These are phyloP conservation scores for Eupelmus urozonus DNA, from an alignment of 2,888 invertebrate species.

Conservation along the genomic window DNA sequence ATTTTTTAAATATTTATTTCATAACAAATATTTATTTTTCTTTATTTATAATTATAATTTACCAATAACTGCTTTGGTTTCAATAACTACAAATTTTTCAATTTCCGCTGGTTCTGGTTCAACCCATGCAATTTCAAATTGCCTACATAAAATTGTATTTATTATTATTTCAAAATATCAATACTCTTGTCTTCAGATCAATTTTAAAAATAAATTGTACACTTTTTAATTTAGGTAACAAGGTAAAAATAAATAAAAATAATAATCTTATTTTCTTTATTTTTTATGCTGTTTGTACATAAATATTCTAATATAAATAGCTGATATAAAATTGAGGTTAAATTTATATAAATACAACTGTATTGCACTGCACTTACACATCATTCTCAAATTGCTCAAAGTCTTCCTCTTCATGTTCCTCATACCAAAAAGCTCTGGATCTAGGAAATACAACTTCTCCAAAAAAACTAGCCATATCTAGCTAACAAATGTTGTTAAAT, in stretches of 20 bases:
- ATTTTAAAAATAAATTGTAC: too few relatives aligned
- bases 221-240: background rate
- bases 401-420: conserved; percentile 69
- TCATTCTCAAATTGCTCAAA: conserved; percentile 54
- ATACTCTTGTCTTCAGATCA: too few relatives aligned
- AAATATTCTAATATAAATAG: background rate
- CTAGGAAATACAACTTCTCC: conserved; percentile 72
- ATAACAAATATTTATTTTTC: background rate
- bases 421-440: conserved; percentile 75
- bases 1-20: conserved; percentile 1
- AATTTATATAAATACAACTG: background rate
- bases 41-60: conserved; percentile 44
- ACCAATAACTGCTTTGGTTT: conserved; percentile 70
- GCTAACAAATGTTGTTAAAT: too few relatives aligned
- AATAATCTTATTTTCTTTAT: too few relatives aligned
- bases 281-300: background rate
- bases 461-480: conserved; percentile 69
- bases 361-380: conserved; percentile 61
- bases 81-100: conserved; percentile 68
- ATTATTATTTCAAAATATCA: background rate
- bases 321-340: conserved; percentile 57
- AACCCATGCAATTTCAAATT: too few relatives aligned
- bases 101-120: conserved; percentile 66
- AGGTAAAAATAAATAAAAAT: background rate
- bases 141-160: conserved; percentile 62